Conservation (phyloP, 2,797 vertebrate species). For the Hephaestus fuliginosus region DNA sequence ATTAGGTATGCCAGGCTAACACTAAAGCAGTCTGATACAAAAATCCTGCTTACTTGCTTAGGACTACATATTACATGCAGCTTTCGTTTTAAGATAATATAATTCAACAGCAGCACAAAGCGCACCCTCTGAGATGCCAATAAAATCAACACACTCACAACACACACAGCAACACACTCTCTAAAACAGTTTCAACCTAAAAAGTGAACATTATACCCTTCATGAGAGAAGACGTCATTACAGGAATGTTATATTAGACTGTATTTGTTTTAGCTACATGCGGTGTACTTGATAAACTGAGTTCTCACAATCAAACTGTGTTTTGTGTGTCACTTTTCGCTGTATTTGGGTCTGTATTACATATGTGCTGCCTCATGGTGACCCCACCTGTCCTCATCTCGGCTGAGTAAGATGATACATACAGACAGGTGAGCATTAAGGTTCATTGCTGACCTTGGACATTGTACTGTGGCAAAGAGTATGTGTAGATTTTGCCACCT, state of each 20-base stretch:
- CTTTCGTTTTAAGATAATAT: not conserved
- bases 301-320: not conserved
- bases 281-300: not conserved
- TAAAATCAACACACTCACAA: not conserved
- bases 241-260: not conserved
- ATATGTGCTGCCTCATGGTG: not conserved
- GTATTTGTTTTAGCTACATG: not conserved
- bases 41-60: too few relatives aligned
- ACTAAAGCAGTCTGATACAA: not conserved
- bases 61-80: not conserved
- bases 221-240: not conserved
- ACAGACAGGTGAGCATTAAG: not conserved
- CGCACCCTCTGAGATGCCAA: constrained; percentile 7
- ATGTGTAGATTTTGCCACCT: not conserved
- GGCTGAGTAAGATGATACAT: not conserved
- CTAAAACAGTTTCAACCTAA: not conserved
- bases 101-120: not conserved
- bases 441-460: not conserved
- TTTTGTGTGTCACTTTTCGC: not conserved
- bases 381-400: not conserved
- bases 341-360: not conserved
- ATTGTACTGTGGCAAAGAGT: not conserved
- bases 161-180: not conserved
- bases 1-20: not conserved
- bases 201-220: not conserved